Conservation (phyloP, 2,888 invertebrate genomes). For the Salticus scenicus region DNA sequence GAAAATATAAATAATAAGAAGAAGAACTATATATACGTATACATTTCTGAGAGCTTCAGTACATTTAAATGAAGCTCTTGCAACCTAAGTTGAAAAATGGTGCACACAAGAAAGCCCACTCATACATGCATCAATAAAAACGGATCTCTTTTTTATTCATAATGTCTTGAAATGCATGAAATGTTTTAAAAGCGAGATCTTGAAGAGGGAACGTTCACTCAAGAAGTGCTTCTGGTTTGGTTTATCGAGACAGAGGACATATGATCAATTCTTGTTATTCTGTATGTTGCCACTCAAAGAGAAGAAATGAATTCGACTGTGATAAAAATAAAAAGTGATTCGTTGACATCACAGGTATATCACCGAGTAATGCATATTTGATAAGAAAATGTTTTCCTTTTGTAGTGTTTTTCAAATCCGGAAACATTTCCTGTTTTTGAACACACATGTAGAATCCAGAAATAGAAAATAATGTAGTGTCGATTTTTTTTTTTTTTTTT, state of each 20-base stretch:
- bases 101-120: not conserved
- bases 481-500: too few species aligned
- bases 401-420: conserved; percentile 25
- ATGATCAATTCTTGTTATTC: conserved; percentile 53
- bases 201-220: not conserved
- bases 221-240: conserved; percentile 5
- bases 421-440: conserved; percentile 49
- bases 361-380: conserved; percentile 60
- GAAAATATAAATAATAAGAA: too few species aligned
- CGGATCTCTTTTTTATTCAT: not conserved
- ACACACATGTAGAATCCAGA: too few species aligned
- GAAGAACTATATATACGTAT: too few species aligned
- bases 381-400: conserved; percentile 48
- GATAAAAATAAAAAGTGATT: conserved; percentile 37
- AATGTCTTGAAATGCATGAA: conserved; percentile 12
- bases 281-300: conserved; percentile 49
- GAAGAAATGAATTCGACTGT: conserved; percentile 47
- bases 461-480: too few species aligned
- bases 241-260: conserved; percentile 25
- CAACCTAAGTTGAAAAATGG: conserved; percentile 9
- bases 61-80: not conserved
- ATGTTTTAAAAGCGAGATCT: not conserved
- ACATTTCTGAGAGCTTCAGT: not conserved
- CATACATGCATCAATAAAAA: conserved; percentile 5
- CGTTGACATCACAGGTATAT: conserved; percentile 56